phyloP scores from a whole-genome alignment of 2,113 vertebrate species.

The Kryptolebias marmoratus region DNA sequence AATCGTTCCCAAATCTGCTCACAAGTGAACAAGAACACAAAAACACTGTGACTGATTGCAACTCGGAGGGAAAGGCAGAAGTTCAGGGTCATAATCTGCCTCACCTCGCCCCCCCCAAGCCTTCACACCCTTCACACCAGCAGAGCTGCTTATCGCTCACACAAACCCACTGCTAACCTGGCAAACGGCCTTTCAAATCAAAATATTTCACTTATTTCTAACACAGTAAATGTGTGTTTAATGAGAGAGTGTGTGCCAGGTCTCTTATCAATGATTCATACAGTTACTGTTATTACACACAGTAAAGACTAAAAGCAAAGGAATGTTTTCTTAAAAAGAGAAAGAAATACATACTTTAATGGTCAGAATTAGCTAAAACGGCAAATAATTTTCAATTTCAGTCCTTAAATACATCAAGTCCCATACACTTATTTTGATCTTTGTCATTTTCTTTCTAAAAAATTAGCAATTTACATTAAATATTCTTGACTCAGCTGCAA shows the following conservation, averaged over 20 bases:
- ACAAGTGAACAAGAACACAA: not conserved
- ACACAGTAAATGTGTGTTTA: not conserved
- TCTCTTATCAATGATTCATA: not conserved
- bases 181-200: not conserved
- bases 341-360: too few species aligned
- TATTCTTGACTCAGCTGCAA: too few species aligned
- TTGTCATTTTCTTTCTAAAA: too few species aligned
- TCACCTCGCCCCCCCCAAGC: too few species aligned
- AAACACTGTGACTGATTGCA: not conserved
- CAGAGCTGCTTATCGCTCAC: not conserved
- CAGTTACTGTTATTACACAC: not conserved
- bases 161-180: not conserved
- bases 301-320: not conserved
- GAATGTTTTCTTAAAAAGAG: not conserved
- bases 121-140: not conserved
- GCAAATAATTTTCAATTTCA: too few species aligned
- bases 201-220: not conserved
- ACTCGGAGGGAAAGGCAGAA: not conserved
- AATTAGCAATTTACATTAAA: too few species aligned
- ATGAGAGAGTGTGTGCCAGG: not conserved
- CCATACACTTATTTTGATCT: too few species aligned
- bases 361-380: too few species aligned
- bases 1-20: conserved; percentile 8
- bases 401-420: too few species aligned
- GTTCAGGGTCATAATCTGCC: not conserved